phyloP scores from a whole-genome alignment of 2,888 invertebrate genomes.

The Schizotus pectinicornis region DNA sequence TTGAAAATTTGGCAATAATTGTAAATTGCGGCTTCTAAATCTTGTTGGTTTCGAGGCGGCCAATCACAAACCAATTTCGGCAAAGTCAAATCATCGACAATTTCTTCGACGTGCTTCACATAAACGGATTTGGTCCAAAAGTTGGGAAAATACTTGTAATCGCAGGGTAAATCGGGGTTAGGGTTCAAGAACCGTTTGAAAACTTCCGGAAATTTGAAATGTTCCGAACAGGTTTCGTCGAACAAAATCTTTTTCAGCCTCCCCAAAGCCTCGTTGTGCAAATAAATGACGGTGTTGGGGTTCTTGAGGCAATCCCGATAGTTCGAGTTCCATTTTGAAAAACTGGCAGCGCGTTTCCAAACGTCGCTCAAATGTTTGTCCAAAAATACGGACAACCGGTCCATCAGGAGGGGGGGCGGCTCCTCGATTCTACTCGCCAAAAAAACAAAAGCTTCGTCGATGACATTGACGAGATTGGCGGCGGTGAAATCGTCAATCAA shows the following conservation, averaged over 20 bases:
- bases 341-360: slow-evolving; percentile 63
- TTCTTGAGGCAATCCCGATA: slow-evolving; percentile 61
- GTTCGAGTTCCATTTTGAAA: slow-evolving; percentile 55
- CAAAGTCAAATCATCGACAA: slow-evolving; percentile 65
- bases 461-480: slow-evolving; percentile 30
- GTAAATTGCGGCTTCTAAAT: slow-evolving; percentile 60
- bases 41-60: slow-evolving; percentile 57
- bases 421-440: slow-evolving; percentile 61
- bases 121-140: slow-evolving; percentile 65
- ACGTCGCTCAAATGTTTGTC: slow-evolving; percentile 66
- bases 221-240: slow-evolving; percentile 65
- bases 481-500: slow-evolving; percentile 38
- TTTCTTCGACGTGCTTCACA: slow-evolving; percentile 59
- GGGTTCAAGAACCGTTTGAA: slow-evolving; percentile 60
- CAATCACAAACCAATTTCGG: slow-evolving; percentile 60
- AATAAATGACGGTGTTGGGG: slow-evolving; percentile 64
- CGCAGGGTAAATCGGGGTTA: slow-evolving; percentile 59
- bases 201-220: slow-evolving; percentile 70
- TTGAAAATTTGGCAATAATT: slow-evolving; percentile 62
- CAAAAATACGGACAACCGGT: slow-evolving; percentile 64
- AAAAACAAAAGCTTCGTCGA: slow-evolving; percentile 55
- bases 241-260: slow-evolving; percentile 67
- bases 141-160: slow-evolving; percentile 70
- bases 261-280: slow-evolving; percentile 73
- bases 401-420: slow-evolving; percentile 65